Conservation (phyloP, 2,797 vertebrate species). For the Ptychadena robeensis region DNA sequence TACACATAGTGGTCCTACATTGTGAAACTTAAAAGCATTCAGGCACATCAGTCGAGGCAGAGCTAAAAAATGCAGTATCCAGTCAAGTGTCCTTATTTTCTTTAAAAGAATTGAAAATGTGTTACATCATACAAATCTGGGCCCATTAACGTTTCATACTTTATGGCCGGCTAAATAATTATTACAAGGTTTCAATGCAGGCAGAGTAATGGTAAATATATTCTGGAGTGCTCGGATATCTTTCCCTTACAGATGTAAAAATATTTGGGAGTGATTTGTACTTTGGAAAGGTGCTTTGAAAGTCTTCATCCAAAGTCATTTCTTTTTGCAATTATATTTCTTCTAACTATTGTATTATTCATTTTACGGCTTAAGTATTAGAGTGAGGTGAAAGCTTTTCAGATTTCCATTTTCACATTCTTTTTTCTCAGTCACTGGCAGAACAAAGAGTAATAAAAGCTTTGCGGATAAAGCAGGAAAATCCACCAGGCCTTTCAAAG, state of each 20-base stretch:
- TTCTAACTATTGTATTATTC: conserved; percentile 44
- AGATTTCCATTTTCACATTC: conserved; percentile 33
- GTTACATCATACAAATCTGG: neutral
- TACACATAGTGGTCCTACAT: neutral
- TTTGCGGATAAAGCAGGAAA: conserved; percentile 31
- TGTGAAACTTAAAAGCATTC: neutral
- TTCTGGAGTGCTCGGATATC: conserved; percentile 9
- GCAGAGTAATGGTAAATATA: neutral
- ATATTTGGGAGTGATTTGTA: conserved; percentile 42
- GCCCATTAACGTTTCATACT: conserved; percentile 20
- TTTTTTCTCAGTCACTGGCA: conserved; percentile 42
- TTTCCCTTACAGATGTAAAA: conserved; percentile 26
- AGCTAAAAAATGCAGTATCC: neutral
- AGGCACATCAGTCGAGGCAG: neutral
- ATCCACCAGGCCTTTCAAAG: conserved; percentile 32
- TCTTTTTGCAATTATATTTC: conserved; percentile 40
- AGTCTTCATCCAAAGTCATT: conserved; percentile 19
- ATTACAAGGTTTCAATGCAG: conserved; percentile 18
- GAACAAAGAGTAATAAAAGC: conserved; percentile 52
- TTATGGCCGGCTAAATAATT: conserved; percentile 31
- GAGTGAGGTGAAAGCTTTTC: conserved; percentile 38
- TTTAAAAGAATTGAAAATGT: neutral
- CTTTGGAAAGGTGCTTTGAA: conserved; percentile 13
- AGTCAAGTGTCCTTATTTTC: neutral
- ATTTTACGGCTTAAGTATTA: conserved; percentile 37